Conservation (phyloP, 2,888 invertebrate genomes). For the Latrodectus hesperus region DNA sequence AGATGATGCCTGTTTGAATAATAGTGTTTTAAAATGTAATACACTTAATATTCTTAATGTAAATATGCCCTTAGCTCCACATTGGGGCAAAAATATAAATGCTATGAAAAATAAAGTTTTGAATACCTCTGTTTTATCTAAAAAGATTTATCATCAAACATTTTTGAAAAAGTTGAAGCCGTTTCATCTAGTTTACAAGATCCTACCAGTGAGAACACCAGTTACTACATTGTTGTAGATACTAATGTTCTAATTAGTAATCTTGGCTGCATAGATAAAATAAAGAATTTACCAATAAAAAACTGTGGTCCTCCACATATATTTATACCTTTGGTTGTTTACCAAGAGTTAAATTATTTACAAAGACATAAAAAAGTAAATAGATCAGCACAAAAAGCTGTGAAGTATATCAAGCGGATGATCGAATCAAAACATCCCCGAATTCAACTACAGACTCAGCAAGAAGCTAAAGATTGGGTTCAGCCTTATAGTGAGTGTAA, state of each 20-base stretch:
- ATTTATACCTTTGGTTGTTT: constrained; percentile 47
- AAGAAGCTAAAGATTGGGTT: constrained; percentile 18
- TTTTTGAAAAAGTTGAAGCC: not conserved
- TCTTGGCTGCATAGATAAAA: constrained; percentile 12
- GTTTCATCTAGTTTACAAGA: not conserved
- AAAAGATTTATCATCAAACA: too few species aligned
- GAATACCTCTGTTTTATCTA: too few species aligned
- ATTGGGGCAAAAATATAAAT: too few species aligned
- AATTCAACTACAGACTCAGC: constrained; percentile 43
- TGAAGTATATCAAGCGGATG: constrained; percentile 26
- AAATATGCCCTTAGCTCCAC: too few species aligned
- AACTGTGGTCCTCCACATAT: constrained; percentile 57
- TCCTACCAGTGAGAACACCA: not conserved
- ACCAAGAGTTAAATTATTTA: constrained; percentile 38
- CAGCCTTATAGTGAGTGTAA: not conserved
- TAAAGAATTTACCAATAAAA: constrained; percentile 48
- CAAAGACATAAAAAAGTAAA: not conserved
- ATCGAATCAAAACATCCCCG: constrained; percentile 46
- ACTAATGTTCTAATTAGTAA: constrained; percentile 51
- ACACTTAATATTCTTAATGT: too few species aligned
- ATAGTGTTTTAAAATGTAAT: too few species aligned
- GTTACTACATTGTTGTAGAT: constrained; percentile 55
- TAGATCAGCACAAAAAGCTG: constrained; percentile 16
- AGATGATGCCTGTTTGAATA: too few species aligned
- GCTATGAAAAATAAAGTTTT: too few species aligned